Percentiles rank a stretch among this genome's conserved stretches.
These are phyloP conservation scores for Oreochromis niloticus DNA, from an alignment of 2,113 vertebrate genomes.

Conservation along the genomic window DNA sequence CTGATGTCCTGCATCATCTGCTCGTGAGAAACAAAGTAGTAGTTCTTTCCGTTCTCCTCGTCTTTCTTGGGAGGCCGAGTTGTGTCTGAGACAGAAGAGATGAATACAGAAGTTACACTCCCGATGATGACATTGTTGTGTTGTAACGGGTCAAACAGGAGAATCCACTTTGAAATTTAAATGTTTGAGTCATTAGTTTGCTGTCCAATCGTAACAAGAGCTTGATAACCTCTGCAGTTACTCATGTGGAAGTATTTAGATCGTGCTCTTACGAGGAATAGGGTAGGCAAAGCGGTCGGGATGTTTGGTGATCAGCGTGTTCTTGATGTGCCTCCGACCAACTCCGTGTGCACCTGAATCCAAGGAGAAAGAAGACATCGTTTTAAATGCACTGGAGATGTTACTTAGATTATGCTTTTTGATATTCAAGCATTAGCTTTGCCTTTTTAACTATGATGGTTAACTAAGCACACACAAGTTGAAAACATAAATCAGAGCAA, in stretches of 20 bases:
- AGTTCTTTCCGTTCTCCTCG: conserved; percentile 99
- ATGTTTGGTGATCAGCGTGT: conserved; percentile 98
- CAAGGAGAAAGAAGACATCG: neutral
- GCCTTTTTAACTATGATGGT: neutral
- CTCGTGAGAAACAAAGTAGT: conserved; percentile 98
- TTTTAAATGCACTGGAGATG: neutral
- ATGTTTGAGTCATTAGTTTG: neutral
- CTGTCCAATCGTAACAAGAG: neutral
- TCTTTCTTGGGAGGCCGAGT: conserved; percentile 98
- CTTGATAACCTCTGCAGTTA: neutral
- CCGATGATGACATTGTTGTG: neutral
- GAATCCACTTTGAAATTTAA: neutral
- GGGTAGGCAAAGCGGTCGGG: conserved; percentile 97
- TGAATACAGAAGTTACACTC: neutral
- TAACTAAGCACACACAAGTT: neutral
- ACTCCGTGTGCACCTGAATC: conserved; percentile 92
- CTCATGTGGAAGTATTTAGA: neutral
- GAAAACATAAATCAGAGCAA: neutral
- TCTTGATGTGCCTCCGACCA: conserved; percentile 98
- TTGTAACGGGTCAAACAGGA: neutral
- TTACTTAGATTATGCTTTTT: neutral
- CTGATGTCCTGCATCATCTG: conserved; percentile 99
- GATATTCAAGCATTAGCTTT: neutral
- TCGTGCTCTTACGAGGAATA: conserved; percentile 89
- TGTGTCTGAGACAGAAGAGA: conserved; percentile 79